Evolutionary conservation across 2,797 vertebrate species (phyloP).

Genomic region (Mus minutoides): DNA sequence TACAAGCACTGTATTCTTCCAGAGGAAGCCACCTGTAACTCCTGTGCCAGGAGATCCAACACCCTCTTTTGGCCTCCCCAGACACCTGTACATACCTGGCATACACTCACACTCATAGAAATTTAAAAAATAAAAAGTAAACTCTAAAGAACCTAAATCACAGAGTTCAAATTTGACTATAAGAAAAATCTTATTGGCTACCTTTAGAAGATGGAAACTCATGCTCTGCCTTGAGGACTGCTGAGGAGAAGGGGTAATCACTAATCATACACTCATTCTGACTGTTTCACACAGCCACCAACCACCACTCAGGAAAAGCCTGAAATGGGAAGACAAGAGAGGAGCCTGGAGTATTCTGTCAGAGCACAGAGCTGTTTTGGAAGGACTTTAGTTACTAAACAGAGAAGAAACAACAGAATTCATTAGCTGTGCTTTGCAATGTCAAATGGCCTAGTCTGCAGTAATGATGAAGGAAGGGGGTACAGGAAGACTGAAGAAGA

Average conservation of each 20-base stretch:
- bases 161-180: neutral
- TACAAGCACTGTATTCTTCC: neutral
- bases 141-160: neutral
- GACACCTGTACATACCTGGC: neutral
- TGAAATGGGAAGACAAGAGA: neutral
- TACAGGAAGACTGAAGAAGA: neutral
- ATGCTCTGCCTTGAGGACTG: neutral
- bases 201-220: neutral
- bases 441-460: neutral
- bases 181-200: neutral
- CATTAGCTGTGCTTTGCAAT: neutral
- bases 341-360: neutral
- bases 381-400: slow-evolving; percentile 8
- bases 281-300: neutral
- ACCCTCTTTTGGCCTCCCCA: neutral
- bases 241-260: neutral
- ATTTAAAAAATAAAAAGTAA: neutral
- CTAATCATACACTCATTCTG: neutral
- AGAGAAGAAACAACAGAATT: neutral
- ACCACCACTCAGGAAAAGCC: neutral
- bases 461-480: neutral
- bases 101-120: neutral
- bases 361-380: neutral
- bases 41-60: no score
- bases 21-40: neutral